Conservation (phyloP, 2,113 vertebrate species). For the Narcine bancroftii region DNA sequence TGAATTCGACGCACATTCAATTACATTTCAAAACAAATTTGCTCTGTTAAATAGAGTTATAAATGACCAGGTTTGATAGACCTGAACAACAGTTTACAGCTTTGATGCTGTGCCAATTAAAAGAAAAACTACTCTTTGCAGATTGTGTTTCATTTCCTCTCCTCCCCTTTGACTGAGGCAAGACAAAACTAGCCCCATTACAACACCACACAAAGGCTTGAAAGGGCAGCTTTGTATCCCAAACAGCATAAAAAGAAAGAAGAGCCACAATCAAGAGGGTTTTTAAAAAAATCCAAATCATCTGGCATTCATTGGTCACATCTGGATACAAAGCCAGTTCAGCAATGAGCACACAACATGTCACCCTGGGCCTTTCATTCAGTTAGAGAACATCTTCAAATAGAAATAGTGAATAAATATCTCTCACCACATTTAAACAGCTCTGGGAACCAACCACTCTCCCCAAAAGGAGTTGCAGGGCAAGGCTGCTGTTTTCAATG, state of each 20-base stretch:
- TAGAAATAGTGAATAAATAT: not conserved
- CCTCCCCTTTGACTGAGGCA: not conserved
- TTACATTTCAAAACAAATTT: not conserved
- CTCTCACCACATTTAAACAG: not conserved
- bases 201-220: not conserved
- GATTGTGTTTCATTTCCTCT: not conserved
- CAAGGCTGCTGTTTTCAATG: not conserved
- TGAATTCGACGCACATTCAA: not conserved
- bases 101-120: not conserved
- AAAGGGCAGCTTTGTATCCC: not conserved
- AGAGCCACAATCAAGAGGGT: not conserved
- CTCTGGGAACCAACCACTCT: not conserved
- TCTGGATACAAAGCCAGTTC: not conserved
- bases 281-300: not conserved
- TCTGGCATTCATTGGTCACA: not conserved
- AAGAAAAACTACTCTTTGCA: not conserved
- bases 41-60: not conserved
- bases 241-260: not conserved
- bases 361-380: not conserved
- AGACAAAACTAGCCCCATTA: slow-evolving; percentile 15
- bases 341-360: not conserved
- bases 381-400: not conserved
- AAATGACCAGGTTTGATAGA: not conserved
- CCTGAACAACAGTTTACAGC: not conserved
- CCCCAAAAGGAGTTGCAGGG: not conserved